These are phyloP conservation scores for Schizaphis graminum DNA, from an alignment of 2,888 invertebrate genomes.

Conservation along the genomic window DNA sequence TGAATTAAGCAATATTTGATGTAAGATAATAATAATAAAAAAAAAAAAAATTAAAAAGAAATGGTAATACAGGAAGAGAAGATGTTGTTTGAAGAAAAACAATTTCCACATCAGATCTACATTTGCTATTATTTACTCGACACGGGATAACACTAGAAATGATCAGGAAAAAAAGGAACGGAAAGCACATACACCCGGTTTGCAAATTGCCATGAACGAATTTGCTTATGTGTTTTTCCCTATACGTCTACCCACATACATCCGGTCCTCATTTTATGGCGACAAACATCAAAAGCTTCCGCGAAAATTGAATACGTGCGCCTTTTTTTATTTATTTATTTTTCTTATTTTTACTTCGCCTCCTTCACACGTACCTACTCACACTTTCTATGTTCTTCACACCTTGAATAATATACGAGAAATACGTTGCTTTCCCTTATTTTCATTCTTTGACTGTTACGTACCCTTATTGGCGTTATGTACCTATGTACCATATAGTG, in stretches of 20 bases:
- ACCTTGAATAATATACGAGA: conserved; percentile 61
- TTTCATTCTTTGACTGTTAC: conserved; percentile 60
- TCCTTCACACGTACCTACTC: conserved; percentile 55
- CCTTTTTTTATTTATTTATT: conserved; percentile 58
- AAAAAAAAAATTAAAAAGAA: conserved; percentile 3
- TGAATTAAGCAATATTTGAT: background rate
- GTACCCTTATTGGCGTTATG: conserved; percentile 54
- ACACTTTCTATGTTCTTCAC: conserved; percentile 47
- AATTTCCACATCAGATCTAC: conserved; percentile 1
- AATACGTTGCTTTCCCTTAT: conserved; percentile 35
- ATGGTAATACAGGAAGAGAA: background rate
- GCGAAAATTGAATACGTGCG: conserved; percentile 63
- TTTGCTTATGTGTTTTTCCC: conserved; percentile 16
- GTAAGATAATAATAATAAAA: background rate
- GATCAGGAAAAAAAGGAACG: conserved; percentile 26
- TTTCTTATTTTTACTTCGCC: conserved; percentile 20
- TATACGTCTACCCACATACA: conserved; percentile 4
- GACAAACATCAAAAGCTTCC: conserved; percentile 62
- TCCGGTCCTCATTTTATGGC: conserved; percentile 57
- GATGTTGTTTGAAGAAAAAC: conserved; percentile 30
- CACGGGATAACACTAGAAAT: background rate
- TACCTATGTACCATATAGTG: conserved; percentile 11
- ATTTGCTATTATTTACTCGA: conserved; percentile 52
- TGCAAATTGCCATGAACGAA: conserved; percentile 52
- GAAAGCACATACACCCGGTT: conserved; percentile 51